Base-by-base conservation (phyloP, 2,113 vertebrate species). In the Catharus bicknelli region DNA sequence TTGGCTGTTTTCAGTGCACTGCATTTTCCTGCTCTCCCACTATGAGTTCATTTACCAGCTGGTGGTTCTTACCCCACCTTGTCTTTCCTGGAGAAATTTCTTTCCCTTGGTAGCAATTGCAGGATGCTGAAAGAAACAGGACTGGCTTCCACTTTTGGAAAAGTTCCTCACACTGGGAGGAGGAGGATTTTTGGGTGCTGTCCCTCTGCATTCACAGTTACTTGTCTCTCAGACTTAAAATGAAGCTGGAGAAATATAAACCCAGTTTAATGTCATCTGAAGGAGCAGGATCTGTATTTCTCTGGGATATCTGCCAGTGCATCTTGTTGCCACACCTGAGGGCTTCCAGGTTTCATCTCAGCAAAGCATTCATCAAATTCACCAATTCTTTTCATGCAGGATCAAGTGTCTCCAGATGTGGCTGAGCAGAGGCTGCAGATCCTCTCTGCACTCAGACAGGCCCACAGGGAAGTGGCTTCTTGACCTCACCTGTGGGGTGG, bases 311-410 rank as follows among this genome's bases (percentile, higher is more conserved):
- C 90, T 90, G 79, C 87, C 86, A 68, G 38, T 75, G 43, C 87
- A 95, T 95, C 86, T 96, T 93, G 70, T 80, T 95, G 93, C 96
- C 76, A 78, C 57, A 96, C 96, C 97, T 92, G 72, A 89, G 81
- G 96, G 91, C 96, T 91, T 89, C 91, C 94, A 90, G 90, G 95
- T 97, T 96, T 96, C 81, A 96, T 95, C 97, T 97, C 97, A 95
- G 97, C 97, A 97, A 96, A 86, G 70, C 97, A 97, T 98, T 96
- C 96, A 97, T 98, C 98, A 97, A 97, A 98, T 97, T 98, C 92
- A 96, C 92, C 93, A 81, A 74, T 95, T 96, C 98, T 98, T 98
- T 98, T 98, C 95, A 98, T 97, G 95, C 92, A 94, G 96, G 97
- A 98, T 99, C 97, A 97, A 95, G 97, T 99, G 96, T 98, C 98